These are phyloP conservation scores for Galaxea fascicularis DNA, from an alignment of 92 coral and sea anemone species.

Conservation along the genomic window DNA sequence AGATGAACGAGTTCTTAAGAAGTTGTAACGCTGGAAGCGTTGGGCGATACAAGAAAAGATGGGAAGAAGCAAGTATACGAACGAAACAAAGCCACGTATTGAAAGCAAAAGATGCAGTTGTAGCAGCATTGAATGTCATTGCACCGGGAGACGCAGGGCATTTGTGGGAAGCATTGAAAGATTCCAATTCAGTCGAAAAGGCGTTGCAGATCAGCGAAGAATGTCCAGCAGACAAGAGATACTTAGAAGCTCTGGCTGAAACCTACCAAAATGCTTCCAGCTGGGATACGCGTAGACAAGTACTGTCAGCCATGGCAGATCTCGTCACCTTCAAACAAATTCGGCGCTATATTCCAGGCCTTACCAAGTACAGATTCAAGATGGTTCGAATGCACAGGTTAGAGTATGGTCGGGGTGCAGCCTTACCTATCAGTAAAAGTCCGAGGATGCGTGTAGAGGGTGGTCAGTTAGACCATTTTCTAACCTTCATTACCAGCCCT, in stretches of 20 bases:
- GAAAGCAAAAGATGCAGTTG: slow-evolving; percentile 52
- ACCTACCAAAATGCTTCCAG: background rate
- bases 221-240: background rate
- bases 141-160: slow-evolving; percentile 53
- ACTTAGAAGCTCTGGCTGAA: slow-evolving; percentile 16
- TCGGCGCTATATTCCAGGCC: slow-evolving; percentile 19
- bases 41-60: slow-evolving; percentile 61
- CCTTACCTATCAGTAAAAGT: background rate
- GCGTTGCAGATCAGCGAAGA: background rate
- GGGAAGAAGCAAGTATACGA: slow-evolving; percentile 57
- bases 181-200: background rate
- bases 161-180: slow-evolving; percentile 16
- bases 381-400: background rate
- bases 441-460: slow-evolving; percentile 20
- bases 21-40: slow-evolving; percentile 31
- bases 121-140: slow-evolving; percentile 60
- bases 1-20: slow-evolving; percentile 28
- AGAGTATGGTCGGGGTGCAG: slow-evolving; percentile 5
- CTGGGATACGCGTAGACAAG: too few species aligned
- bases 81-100: slow-evolving; percentile 40
- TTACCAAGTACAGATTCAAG: background rate
- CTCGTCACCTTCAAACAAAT: too few species aligned
- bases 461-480: slow-evolving; percentile 11
- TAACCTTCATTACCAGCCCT: slow-evolving; percentile 1
- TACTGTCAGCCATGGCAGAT: too few species aligned